Evolutionary conservation across 2,888 invertebrate genomes (phyloP), one percentile per base, ranked within the genome.

Genomic region (Exocentrus adspersus): DNA sequence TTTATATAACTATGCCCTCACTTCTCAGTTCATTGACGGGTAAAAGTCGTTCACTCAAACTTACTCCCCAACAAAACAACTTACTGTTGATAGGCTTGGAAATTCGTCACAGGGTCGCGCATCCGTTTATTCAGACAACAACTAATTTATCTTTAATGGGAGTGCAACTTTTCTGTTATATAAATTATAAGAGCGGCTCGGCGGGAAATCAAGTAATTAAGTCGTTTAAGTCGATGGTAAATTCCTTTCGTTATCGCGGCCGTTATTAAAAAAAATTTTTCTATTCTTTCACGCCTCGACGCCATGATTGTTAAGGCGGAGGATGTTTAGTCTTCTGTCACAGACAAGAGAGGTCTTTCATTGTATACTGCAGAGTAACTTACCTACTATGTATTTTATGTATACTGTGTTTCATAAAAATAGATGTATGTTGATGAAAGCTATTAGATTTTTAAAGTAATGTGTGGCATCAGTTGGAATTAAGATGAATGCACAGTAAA

Each of bases 41-140:
- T 48, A 14, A 14, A n/a, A 28, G 20, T 14, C 24, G 17, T 48
- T 24, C 17, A 45, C 24, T 45, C 9, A 2, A n/a, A 16, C 2
- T 48, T n/a, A n/a, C 1, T 48, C 10, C 28, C 48, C 16, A 28
- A 16, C 28, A 48, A 48, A 48, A 30, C 28, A 48, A 48, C n/a
- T n/a, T n/a, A n/a, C 16, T 24, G 28, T 10, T 46, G 48, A 28
- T 48, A 5, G 28, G 14, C n/a, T 28, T 48, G 16, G 17, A 28
- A 28, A 48, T 28, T 28, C 28, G 28, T 28, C 28, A 14, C 16
- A 16, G 28, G 28, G 16, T 48, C 24, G 28, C 9, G 28, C 48
- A 48, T 48, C 48, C 28, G 48, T 48, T 48, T 48, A 48, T 48
- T 48, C 28, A 48, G 28, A 48, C 48, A 28, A 7, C 48, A 16